These are phyloP conservation scores for Kuschelorhynchus macadamiae DNA, from an alignment of 2,888 invertebrate species.

Conservation along the genomic window DNA sequence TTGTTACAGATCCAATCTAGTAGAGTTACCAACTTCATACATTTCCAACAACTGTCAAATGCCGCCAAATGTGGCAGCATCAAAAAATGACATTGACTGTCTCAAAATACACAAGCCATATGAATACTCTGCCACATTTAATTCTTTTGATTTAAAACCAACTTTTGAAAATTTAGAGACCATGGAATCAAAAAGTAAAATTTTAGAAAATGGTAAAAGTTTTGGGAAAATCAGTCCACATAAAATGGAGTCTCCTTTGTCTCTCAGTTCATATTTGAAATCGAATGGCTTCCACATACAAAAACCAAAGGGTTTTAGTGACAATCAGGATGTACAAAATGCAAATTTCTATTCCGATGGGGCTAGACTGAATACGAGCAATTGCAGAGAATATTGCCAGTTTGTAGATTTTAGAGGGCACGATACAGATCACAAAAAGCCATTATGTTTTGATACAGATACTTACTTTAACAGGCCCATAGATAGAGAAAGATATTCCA, in stretches of 20 bases:
- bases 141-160: conserved; percentile 52
- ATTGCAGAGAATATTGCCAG: conserved; percentile 54
- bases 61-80: conserved; percentile 51
- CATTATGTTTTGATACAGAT: conserved; percentile 61
- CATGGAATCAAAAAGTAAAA: conserved; percentile 50
- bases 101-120: conserved; percentile 59
- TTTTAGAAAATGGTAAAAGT: conserved; percentile 27
- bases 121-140: conserved; percentile 58
- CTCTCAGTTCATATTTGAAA: conserved; percentile 30
- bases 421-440: conserved; percentile 35
- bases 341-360: conserved; percentile 30
- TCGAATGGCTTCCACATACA: conserved; percentile 34
- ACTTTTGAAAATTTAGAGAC: conserved; percentile 53
- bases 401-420: conserved; percentile 54
- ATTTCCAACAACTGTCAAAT: conserved; percentile 65
- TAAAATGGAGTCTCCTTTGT: neutral
- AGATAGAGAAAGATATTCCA: conserved; percentile 61
- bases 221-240: conserved; percentile 20
- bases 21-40: conserved; percentile 67
- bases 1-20: conserved; percentile 60
- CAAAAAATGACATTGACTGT: conserved; percentile 59
- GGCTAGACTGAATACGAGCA: conserved; percentile 9
- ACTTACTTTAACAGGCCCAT: conserved; percentile 64
- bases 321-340: conserved; percentile 49
- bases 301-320: conserved; percentile 43